Percentiles rank a stretch among this genome's conserved stretches.
phyloP scores from a whole-genome alignment of 2,797 vertebrate species.

The Typhlichthys eigenmanni region DNA sequence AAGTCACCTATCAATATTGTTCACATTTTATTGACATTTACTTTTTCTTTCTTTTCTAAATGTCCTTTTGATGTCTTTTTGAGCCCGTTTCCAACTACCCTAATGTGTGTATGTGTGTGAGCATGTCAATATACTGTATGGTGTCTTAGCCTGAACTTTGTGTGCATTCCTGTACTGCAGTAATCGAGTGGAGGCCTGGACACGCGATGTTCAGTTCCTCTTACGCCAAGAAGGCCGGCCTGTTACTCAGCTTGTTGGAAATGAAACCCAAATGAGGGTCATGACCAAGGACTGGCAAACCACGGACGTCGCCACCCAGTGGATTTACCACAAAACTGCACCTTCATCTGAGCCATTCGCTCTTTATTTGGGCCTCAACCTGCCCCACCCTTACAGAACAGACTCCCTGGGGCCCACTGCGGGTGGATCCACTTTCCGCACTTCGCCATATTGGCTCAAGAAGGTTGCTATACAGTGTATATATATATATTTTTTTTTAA shows the following conservation, averaged over 20 bases:
- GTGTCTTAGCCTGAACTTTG: background rate
- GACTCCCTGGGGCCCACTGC: slow-evolving; percentile 85
- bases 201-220: slow-evolving; percentile 87
- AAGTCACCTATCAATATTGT: no score
- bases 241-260: slow-evolving; percentile 79
- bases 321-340: slow-evolving; percentile 80
- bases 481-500: no score
- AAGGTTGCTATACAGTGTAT: slow-evolving; percentile 72
- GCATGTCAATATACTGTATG: background rate
- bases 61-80: background rate
- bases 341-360: slow-evolving; percentile 81
- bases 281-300: slow-evolving; percentile 87
- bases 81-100: slow-evolving; percentile 18
- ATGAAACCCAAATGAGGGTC: slow-evolving; percentile 78
- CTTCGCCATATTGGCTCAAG: slow-evolving; percentile 91
- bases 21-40: slow-evolving; percentile 10
- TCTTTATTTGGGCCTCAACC: slow-evolving; percentile 92
- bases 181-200: slow-evolving; percentile 97
- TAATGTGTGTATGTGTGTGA: background rate
- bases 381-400: slow-evolving; percentile 92
- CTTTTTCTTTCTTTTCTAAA: no score
- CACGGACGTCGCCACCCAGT: slow-evolving; percentile 80
- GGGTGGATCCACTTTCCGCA: slow-evolving; percentile 92
- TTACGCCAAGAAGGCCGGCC: slow-evolving; percentile 92
- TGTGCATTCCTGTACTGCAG: slow-evolving; percentile 58